Evolutionary conservation across 2,797 vertebrate species (phyloP).

Genomic region (Liparis tanakae): DNA sequence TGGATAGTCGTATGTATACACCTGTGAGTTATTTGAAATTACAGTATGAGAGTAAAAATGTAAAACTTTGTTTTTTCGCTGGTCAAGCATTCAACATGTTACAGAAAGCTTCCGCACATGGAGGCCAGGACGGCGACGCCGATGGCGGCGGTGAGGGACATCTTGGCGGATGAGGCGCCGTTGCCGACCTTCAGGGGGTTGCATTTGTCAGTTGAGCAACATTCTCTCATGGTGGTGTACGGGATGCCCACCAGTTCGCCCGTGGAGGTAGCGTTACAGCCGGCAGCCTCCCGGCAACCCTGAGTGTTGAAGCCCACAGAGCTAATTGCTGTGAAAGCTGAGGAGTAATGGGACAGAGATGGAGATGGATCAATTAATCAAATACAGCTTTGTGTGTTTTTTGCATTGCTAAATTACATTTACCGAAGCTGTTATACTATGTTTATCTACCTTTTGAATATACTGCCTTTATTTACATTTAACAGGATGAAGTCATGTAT

Average conservation of each 20-base stretch:
- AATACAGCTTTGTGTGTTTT: not conserved
- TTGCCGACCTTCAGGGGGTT: constrained; percentile 26
- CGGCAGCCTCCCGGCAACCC: not conserved
- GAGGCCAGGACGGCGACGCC: constrained; percentile 59
- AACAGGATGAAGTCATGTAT: not conserved
- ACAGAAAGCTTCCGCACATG: constrained; percentile 55
- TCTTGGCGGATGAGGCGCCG: constrained; percentile 52
- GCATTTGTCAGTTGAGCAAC: constrained; percentile 67
- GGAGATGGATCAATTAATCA: not conserved
- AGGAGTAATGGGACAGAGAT: constrained; percentile 22
- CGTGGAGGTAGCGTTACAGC: not conserved
- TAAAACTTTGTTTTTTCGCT: not conserved
- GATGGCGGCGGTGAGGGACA: constrained; percentile 46
- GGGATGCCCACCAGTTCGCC: not conserved
- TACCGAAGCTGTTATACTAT: not conserved
- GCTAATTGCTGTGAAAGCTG: constrained; percentile 45
- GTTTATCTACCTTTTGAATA: not conserved
- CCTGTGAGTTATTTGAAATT: not conserved
- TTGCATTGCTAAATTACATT: not conserved
- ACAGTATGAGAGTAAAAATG: not conserved
- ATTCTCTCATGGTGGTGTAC: rapidly evolving
- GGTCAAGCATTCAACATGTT: not conserved
- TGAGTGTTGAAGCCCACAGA: constrained; percentile 57
- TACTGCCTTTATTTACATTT: too few relatives aligned
- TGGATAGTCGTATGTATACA: not conserved